Base-by-base conservation (phyloP, 2,888 invertebrate species). In the Neoascia interrupta region DNA sequence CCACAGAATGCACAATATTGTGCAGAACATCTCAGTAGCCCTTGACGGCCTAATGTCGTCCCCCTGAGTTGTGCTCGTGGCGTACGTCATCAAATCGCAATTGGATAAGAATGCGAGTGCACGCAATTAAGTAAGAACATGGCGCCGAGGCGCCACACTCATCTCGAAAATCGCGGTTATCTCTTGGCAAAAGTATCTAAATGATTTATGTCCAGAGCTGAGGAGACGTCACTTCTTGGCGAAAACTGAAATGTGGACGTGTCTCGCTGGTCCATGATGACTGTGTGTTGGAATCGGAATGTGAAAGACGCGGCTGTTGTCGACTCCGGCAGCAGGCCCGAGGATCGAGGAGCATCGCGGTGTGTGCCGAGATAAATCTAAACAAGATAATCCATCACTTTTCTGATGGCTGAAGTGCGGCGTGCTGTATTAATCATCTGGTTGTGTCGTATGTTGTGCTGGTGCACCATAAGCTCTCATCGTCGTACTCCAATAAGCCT, bases 351-450 rank as follows among this genome's bases (percentile, higher is more conserved):
- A n/a, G 36, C 73, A 58, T 60, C 23, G 49, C n/a, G 43, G 72
- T 72, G 72, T 72, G 72, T 72, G 66, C 73, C 23, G 49, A 73
- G 73, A 73, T 79, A 79, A 73, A 79, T 79, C 73, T 79, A 68
- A 79, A 79, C 73, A 68, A 73, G 73, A 79, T 79, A 79, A 79
- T 79, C 66, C 73, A 73, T 79, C 68, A 53, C 66, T 43, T 66
- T 31, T 47, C 47, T 79, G 66, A 79, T 73, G 37, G 66, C 49
- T 73, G 56, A 79, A 79, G 79, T 73, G 73, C 68, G 79, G 73
- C 61, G n/a, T n/a, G 73, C 11, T 73, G 37, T 56, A 60, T 72
- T 49, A 66, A 68, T 61, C 73, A 72, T 68, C 15, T 36, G 41
- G 39, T 56, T 56, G 63, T 45, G 6, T 6, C 21, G 26, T 19